These are phyloP conservation scores for Drosophila borborema DNA, from an alignment of 2,888 invertebrate genomes.

Conservation along the genomic window DNA sequence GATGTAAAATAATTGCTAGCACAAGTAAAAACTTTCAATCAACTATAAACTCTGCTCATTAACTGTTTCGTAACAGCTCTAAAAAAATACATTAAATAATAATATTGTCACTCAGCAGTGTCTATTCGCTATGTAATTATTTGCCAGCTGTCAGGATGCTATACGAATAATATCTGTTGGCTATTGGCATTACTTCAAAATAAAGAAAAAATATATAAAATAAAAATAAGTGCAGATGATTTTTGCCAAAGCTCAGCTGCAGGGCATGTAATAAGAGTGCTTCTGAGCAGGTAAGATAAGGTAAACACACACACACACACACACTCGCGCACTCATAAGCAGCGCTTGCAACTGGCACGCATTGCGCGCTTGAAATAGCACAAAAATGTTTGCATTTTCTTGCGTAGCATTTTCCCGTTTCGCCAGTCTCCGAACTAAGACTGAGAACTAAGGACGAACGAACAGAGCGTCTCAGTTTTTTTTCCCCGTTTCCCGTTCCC, in stretches of 20 bases:
- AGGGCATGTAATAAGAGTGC: slow-evolving; percentile 37
- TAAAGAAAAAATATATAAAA: slow-evolving; percentile 4
- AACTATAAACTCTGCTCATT: too few relatives aligned
- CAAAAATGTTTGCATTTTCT: slow-evolving; percentile 53
- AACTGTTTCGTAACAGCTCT: neutral
- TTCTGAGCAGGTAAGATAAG: slow-evolving; percentile 14
- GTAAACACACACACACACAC: slow-evolving; percentile 1
- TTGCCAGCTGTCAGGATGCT: slow-evolving; percentile 1
- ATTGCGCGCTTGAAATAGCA: slow-evolving; percentile 59
- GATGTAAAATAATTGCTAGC: too few relatives aligned
- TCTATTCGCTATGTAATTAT: slow-evolving; percentile 8
- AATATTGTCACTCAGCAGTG: neutral
- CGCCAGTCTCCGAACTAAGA: neutral
- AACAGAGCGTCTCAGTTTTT: slow-evolving; percentile 2
- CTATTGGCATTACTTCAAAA: slow-evolving; percentile 40
- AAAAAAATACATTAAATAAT: neutral
- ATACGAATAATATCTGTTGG: slow-evolving; percentile 32
- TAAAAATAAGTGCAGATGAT: slow-evolving; percentile 43
- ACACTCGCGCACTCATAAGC: slow-evolving; percentile 24
- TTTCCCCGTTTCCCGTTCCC: slow-evolving; percentile 14
- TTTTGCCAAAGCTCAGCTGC: slow-evolving; percentile 65
- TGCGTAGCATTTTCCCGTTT: slow-evolving; percentile 40
- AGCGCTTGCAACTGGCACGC: slow-evolving; percentile 36
- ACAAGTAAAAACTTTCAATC: too few relatives aligned
- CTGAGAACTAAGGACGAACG: neutral